Evolutionary conservation across 2,113 vertebrate species (phyloP), one percentile per base, ranked within the genome.

Genomic region (Callopanchax toddi): DNA sequence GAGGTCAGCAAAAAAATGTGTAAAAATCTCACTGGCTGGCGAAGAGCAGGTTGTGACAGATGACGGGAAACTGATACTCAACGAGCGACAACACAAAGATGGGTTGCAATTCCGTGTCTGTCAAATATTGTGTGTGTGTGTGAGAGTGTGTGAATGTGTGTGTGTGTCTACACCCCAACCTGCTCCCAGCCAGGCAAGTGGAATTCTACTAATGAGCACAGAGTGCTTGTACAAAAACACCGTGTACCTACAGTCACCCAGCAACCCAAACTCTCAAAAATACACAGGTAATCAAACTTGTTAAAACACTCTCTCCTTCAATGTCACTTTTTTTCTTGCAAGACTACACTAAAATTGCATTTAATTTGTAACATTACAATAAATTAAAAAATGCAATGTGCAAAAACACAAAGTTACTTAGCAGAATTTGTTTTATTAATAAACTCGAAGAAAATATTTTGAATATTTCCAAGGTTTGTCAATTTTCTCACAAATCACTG

Each of bases 151-250:
- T 1, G 26, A 5, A 7, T 29, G 26, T 29, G 26, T 29, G 26
- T 29, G 26, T 29, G 26, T 29, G 26, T 29, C 26, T 29, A 71
- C 45, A 49, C 59, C 45, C 40, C 32, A 13, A 65, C 52, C 43
- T 40, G 70, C 67, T 82, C 82, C 78, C 76, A 72, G 9, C 16
- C 71, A 76, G 78, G 65, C 62, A 48, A 13, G 54, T 46, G 64
- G 78, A 85, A 71, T 83, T 63, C 67, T 66, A 74, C 82, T 89
- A 87, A 90, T 87, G 86, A 89, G 86, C 68, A 4, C 53, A 1
- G 76, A 68, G 79, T 78, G 67, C 60, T 64, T 74, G n/a, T 68
- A 42, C 64, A 20, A 59, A 70, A 60, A 29, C 45, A n/a, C n/a
- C n/a, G n/a, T n/a, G n/a, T n/a, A n/a, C n/a, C n/a, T n/a, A n/a